Base-by-base conservation (phyloP, 2,888 invertebrate species). In the Amphipyra berbera region DNA sequence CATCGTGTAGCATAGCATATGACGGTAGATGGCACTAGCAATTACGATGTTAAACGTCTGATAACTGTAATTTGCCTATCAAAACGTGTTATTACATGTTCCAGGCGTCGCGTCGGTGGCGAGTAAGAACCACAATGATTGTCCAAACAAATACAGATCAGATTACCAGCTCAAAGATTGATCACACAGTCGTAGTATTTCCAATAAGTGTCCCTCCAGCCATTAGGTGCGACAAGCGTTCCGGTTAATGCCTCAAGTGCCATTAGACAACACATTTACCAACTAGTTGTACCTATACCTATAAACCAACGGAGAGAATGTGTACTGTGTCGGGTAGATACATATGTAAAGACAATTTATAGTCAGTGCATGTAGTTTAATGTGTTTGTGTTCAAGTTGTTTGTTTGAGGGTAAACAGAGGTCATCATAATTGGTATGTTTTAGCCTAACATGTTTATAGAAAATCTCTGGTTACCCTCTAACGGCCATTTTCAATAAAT, bases 241-340 rank as follows among this genome's bases (percentile, higher is more conserved):
- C 15, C 49, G 8, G 27, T 30, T 56, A 73, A 71, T 68, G 63
- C 14, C 68, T 59, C 9, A 41, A 71, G 61, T 46, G 49, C 53
- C 52, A 72, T 71, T 72, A 62, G 35, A 47, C 47, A n/a, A 47
- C 45, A 54, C 57, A 67, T 71, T 61, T 52, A 59, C 27, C 38
- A 33, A 21, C 37, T 40, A 50, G 61, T 61, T 30, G 68, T 47
- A 15, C 35, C 9, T 35, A 44, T 0, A 13, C n/a, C 7, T 40
- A 1, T 10, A 2, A 41, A 41, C 4, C 30, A 49, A 12, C 10
- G 6, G 6, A 7, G 6, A 13, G 4, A 46, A 9, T 45, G 35
- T 37, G 14, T 27, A 42, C 38, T 10, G 33, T 33, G 21, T 21
- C 1, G 21, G 2, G 21, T 21, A 21, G 21, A 3, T 21, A 21